Evolutionary conservation across 1,140 invertebrate genomes (phyloP).

Genomic region (Drosophila truncata): DNA sequence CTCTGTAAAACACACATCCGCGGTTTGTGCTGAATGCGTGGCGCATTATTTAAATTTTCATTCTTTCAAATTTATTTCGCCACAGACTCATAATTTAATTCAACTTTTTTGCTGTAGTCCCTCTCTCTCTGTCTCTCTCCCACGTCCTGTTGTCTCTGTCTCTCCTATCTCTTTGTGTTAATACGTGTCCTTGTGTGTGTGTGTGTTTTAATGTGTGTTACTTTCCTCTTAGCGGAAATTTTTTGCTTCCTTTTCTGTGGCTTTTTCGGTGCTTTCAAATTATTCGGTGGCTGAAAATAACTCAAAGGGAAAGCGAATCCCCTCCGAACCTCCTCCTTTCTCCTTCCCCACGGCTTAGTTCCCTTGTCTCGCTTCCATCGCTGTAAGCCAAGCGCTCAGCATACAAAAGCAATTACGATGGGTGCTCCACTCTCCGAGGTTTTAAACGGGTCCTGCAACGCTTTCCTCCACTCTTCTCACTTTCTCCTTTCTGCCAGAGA

Average conservation of each 20-base stretch:
- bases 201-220: conserved; percentile 42
- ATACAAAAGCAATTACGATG: conserved; percentile 69
- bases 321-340: background rate
- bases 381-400: conserved; percentile 53
- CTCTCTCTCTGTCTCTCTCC: background rate
- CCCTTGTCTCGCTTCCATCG: conserved; percentile 42
- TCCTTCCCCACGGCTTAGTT: conserved; percentile 22
- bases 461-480: background rate
- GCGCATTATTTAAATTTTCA: conserved; percentile 67
- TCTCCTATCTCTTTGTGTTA: conserved; percentile 5
- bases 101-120: conserved; percentile 38
- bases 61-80: conserved; percentile 65
- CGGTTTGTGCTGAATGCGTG: conserved; percentile 38
- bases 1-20: conserved; percentile 8
- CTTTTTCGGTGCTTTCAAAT: conserved; percentile 35
- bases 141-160: background rate
- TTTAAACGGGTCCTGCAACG: conserved; percentile 13
- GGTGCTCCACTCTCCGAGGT: conserved; percentile 22
- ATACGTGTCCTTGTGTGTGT: conserved; percentile 9
- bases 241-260: conserved; percentile 48
- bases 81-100: conserved; percentile 62
- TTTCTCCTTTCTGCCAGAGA: conserved; percentile 8
- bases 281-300: conserved; percentile 44
- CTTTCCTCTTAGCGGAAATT: conserved; percentile 53
- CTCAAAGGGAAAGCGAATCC: conserved; percentile 5